Percentiles rank a stretch among this genome's conserved stretches.
Conservation (phyloP, 2,888 invertebrate genomes). For the Molanna angustata region DNA sequence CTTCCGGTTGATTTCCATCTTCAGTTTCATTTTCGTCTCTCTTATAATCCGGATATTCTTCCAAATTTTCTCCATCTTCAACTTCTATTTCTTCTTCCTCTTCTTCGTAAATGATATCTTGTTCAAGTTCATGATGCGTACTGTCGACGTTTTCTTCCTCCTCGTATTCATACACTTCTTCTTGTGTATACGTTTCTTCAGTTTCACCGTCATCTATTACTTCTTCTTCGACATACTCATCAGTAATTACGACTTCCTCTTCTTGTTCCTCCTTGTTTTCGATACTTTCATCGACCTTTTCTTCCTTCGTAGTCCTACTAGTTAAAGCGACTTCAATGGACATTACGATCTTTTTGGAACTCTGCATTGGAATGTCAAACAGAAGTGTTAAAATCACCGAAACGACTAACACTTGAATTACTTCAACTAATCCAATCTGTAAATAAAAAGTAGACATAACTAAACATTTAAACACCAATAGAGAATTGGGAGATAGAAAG, state of each 20-base stretch:
- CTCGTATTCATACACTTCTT: slow-evolving; percentile 38
- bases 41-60: slow-evolving; percentile 1
- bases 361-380: slow-evolving; percentile 66
- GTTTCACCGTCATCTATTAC: slow-evolving; percentile 38
- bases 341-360: slow-evolving; percentile 46
- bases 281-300: slow-evolving; percentile 36
- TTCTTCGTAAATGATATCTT: slow-evolving; percentile 31
- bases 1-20: slow-evolving; percentile 36
- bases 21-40: slow-evolving; percentile 21
- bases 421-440: slow-evolving; percentile 59
- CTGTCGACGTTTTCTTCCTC: slow-evolving; percentile 19
- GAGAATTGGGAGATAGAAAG: too few relatives aligned
- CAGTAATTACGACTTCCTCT: slow-evolving; percentile 36
- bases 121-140: slow-evolving; percentile 35
- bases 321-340: slow-evolving; percentile 33
- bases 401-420: slow-evolving; percentile 49
- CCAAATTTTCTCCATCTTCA: slow-evolving; percentile 20
- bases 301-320: slow-evolving; percentile 27
- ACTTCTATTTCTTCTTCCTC: slow-evolving; percentile 41
- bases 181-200: slow-evolving; percentile 40
- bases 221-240: slow-evolving; percentile 4
- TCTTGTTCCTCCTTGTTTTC: slow-evolving; percentile 49
- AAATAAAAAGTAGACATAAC: slow-evolving; percentile 33
- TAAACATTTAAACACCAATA: not conserved
- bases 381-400: slow-evolving; percentile 59